These are phyloP conservation scores for Toxostoma redivivum DNA, from an alignment of 2,113 vertebrate genomes.

Conservation along the genomic window DNA sequence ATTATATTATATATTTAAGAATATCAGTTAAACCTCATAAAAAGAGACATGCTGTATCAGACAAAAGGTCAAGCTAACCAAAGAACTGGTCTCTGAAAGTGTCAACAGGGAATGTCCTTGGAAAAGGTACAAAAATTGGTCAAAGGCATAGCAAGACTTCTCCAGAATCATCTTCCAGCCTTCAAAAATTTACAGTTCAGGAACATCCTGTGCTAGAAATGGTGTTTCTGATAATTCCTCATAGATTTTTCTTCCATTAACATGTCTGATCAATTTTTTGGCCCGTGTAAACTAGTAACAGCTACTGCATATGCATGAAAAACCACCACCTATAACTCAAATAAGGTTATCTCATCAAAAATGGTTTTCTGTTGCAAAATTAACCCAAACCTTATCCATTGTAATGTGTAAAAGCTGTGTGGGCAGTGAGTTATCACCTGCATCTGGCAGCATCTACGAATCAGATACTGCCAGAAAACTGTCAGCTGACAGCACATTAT, in stretches of 20 bases:
- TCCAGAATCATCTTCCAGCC: neutral
- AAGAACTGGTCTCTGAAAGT: neutral
- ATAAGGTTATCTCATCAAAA: neutral
- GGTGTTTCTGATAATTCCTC: neutral
- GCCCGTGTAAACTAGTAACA: neutral
- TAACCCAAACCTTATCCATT: neutral
- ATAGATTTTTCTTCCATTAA: neutral
- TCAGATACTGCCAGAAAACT: neutral
- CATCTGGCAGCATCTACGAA: neutral
- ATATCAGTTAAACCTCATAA: neutral
- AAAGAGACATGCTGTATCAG: neutral
- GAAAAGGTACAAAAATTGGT: neutral
- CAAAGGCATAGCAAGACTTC: neutral
- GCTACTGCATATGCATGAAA: neutral
- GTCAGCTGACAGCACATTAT: neutral
- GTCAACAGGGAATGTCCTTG: neutral
- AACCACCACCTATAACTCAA: neutral
- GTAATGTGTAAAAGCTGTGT: neutral
- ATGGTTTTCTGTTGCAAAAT: neutral
- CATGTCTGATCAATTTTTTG: neutral
- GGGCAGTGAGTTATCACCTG: neutral
- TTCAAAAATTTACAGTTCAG: neutral
- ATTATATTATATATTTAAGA: neutral
- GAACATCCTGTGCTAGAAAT: neutral
- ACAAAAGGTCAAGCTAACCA: neutral